Percentiles rank a stretch among this genome's conserved stretches.
Conservation (phyloP, 2,113 vertebrate species). For the Conger conger region DNA sequence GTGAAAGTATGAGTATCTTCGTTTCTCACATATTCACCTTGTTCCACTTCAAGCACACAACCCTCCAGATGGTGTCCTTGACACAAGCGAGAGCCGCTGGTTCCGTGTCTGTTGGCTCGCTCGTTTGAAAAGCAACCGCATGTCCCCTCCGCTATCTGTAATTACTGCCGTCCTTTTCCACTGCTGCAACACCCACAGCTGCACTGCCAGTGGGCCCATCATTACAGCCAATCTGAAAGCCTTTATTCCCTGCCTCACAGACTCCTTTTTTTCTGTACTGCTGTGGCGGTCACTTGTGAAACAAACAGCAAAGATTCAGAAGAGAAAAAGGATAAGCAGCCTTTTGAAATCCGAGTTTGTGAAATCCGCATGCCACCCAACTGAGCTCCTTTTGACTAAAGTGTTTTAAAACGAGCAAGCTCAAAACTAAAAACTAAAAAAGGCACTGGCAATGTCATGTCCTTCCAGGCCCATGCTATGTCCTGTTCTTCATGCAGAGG, state of each 20-base stretch:
- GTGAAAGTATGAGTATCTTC: background rate
- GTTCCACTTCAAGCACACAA: background rate
- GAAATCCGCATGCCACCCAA: conserved; percentile 20
- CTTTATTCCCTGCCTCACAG: conserved; percentile 59
- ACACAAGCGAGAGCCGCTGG: background rate
- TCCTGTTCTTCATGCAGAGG: conserved; percentile 41
- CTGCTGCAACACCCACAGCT: conserved; percentile 56
- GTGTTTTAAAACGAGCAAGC: conserved; percentile 45
- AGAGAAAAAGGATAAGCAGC: conserved; percentile 29
- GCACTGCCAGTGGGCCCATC: conserved; percentile 49
- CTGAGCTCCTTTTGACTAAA: conserved; percentile 42
- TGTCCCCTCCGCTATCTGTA: conserved; percentile 29
- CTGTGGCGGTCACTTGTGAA: conserved; percentile 52
- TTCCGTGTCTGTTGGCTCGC: conserved; percentile 1
- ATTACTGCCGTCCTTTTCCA: conserved; percentile 53
- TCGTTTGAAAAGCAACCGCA: background rate
- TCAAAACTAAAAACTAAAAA: conserved; percentile 42
- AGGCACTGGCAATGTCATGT: conserved; percentile 29
- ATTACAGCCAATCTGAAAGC: conserved; percentile 61
- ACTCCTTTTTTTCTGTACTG: conserved; percentile 32
- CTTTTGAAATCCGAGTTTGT: conserved; percentile 36
- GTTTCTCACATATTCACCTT: background rate
- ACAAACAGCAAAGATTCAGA: conserved; percentile 32
- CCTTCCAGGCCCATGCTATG: conserved; percentile 56
- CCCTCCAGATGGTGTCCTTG: background rate